Evolutionary conservation across 2,888 invertebrate genomes (phyloP).

Genomic region (Aphidoletes aphidimyza): DNA sequence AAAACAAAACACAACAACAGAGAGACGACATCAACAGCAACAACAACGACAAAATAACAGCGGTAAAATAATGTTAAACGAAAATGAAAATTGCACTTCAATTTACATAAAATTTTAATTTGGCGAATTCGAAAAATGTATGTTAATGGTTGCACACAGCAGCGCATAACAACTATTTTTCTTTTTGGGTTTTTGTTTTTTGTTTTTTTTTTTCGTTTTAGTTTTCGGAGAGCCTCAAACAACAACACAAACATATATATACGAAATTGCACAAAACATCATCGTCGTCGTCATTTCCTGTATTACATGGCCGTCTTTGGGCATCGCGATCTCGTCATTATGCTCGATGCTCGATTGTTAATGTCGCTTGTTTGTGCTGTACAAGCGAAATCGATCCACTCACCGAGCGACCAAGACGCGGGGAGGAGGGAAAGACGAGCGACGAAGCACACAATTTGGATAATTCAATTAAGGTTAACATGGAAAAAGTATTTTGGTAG

Average conservation of each 20-base stretch:
- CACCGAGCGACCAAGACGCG: not conserved
- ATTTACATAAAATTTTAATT: slow-evolving; percentile 51
- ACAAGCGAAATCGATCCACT: slow-evolving; percentile 21
- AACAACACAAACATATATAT: too few species aligned
- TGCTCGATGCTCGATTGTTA: not conserved
- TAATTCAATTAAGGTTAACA: slow-evolving; percentile 51
- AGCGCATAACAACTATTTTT: slow-evolving; percentile 9
- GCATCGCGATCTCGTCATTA: not conserved
- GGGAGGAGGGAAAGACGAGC: too few species aligned
- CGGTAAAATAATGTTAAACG: slow-evolving; percentile 49
- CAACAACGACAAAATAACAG: not conserved
- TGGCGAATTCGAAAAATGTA: slow-evolving; percentile 51
- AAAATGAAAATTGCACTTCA: slow-evolving; percentile 51
- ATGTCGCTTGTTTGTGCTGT: not conserved
- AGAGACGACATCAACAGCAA: too few species aligned
- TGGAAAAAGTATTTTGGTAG: slow-evolving; percentile 36
- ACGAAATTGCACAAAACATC: not conserved
- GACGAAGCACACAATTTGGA: slow-evolving; percentile 40
- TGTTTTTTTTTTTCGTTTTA: too few species aligned
- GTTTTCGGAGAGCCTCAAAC: too few species aligned
- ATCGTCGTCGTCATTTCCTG: slow-evolving; percentile 40
- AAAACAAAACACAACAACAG: not conserved
- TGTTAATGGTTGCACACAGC: slow-evolving; percentile 35
- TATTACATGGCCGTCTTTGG: not conserved
- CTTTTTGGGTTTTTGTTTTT: not conserved